phyloP scores from a whole-genome alignment of 2,797 vertebrate genomes.

The Microchirus variegatus region DNA sequence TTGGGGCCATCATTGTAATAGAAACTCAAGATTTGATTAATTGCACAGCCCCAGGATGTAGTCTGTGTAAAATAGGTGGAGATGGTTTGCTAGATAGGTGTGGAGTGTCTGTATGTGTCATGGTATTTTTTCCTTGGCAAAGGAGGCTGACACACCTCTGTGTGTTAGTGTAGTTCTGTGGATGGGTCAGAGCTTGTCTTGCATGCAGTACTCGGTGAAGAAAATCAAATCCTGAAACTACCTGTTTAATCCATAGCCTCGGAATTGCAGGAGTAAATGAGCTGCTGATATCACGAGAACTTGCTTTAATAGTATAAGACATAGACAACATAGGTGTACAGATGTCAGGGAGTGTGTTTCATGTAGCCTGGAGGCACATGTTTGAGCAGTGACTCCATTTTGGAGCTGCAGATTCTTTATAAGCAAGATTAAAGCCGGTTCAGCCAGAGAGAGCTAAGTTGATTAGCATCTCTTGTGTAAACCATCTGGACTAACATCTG shows the following conservation, averaged over 20 bases:
- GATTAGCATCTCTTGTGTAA: slow-evolving; percentile 71
- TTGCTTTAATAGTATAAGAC: neutral
- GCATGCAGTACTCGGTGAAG: slow-evolving; percentile 13
- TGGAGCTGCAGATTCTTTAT: slow-evolving; percentile 49
- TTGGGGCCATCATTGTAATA: no score
- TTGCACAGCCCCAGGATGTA: no score
- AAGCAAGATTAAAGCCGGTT: slow-evolving; percentile 59
- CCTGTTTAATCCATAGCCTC: neutral
- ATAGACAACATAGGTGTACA: neutral
- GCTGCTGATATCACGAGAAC: no score
- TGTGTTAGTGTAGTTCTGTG: slow-evolving; percentile 53
- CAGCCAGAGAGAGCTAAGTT: slow-evolving; percentile 59
- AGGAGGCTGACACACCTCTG: slow-evolving; percentile 62
- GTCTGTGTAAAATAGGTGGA: no score
- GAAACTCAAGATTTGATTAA: no score
- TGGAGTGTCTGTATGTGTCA: slow-evolving; percentile 45
- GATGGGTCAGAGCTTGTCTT: slow-evolving; percentile 63
- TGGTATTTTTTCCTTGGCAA: slow-evolving; percentile 67
- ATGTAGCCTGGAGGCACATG: slow-evolving; percentile 34
- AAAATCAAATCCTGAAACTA: slow-evolving; percentile 21
- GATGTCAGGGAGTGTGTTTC: slow-evolving; percentile 16
- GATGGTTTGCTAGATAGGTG: no score
- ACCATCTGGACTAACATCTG: slow-evolving; percentile 73
- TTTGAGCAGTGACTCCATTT: slow-evolving; percentile 47
- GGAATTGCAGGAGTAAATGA: neutral